Evolutionary conservation across 2,113 vertebrate species (phyloP), one percentile per base, ranked within the genome.

Genomic region (Siphamia tubifer): DNA sequence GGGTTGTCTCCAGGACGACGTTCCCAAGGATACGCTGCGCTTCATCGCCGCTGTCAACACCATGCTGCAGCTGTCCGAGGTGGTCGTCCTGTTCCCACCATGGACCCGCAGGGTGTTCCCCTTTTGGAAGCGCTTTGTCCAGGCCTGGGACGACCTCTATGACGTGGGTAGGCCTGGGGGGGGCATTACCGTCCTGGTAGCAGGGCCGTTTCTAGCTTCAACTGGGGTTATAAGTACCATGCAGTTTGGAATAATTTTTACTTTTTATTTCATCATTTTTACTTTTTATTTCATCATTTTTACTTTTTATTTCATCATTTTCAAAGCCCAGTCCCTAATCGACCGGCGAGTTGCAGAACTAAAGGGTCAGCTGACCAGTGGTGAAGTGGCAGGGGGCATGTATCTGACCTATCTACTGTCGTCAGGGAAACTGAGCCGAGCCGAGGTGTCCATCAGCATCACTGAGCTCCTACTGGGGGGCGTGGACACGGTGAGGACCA

Each of bases 391-490:
- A 1, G 83, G 90, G 15, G 91, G 91, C 1, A 66, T 85, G 81
- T 94, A 86, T 67, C 92, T 94, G 65, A 91, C 89, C 0, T 43
- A 90, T 78, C 78, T 94, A 73, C 79, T 94, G 70, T 85, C 89
- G 12, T 83, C 65, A 1, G 71, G 71, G 16, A 85, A 76, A 55
- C 52, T 94, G 47, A 82, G 49, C 40, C 64, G 55, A 39, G 48
- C 54, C 0, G 90, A 94, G 36, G 15, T 94, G 43, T 91, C 91
- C 81, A 87, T 74, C 57, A 91, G 66, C 13, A 6, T 92, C 39
- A 90, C 87, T 0, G 93, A 94, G 76, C 79, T 94, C 52, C 81
- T 94, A 62, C 81, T 94, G 66, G 93, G 92, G 2, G 93, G 91
- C 12, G 90, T 93, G 0, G 93, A 94, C 81, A 94, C 93, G 76